Base-by-base conservation (phyloP, 2,888 invertebrate species). In the Ethmia dodecea region DNA sequence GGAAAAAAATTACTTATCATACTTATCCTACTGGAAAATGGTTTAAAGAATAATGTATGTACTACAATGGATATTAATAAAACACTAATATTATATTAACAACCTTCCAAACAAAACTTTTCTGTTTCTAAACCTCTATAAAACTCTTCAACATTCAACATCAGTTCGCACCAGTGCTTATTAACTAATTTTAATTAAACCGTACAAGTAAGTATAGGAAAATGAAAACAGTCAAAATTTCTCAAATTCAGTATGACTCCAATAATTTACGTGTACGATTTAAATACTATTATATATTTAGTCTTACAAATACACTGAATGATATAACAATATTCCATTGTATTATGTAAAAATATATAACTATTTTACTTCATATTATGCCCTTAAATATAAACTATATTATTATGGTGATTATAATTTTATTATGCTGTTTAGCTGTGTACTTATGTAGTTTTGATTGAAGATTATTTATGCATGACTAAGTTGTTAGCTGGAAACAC, bases 131-230 rank as follows among this genome's bases (percentile, higher is more conserved):
- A 60, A 80, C 77, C 79, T 61, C 74, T 78, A 78, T 79, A 81
- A 83, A 83, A 71, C 77, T 83, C 76, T 77, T 80, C 81, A 84
- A 80, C 72, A 57, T 78, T 83, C 78, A 84, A 84, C 84, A 81
- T 79, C 77, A 77, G 73, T 78, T 77, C 81, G 81, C 81, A 84
- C 84, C 81, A 81, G 65, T 74, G 73, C 70, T 78, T 71, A 71
- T 79, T 76, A 69, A 71, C 26, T 10, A 26, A 26, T 5, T 18
- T 18, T n/a, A n/a, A n/a, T n/a, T n/a, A n/a, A n/a, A n/a, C n/a
- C n/a, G n/a, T n/a, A n/a, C n/a, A n/a, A n/a, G n/a, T n/a, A n/a
- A n/a, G n/a, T n/a, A n/a, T 18, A 8, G 5, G 18, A 18, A 5
- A 18, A 66, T 65, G 66, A 60, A 57, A 49, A 25, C 18, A 18